A percentile compares a stretch with the other conserved stretches of the same genome.
Evolutionary conservation across 2,888 invertebrate species (phyloP).

Genomic region (Torymus auratus): DNA sequence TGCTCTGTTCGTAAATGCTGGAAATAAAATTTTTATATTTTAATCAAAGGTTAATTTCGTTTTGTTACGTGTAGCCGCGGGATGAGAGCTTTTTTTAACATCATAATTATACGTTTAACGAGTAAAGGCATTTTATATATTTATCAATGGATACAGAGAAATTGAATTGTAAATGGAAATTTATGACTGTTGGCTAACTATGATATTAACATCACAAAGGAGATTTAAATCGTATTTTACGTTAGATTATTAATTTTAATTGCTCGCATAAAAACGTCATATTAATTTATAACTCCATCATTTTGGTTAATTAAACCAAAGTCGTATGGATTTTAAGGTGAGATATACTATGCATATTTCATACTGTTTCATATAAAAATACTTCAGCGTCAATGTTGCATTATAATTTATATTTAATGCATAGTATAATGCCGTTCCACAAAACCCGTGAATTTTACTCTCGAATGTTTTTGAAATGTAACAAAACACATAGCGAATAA

Average conservation of each 20-base stretch:
- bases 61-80: no score
- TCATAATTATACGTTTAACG: neutral
- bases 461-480: no score
- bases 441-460: no score
- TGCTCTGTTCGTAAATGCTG: no score
- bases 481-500: no score
- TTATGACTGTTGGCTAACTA: neutral
- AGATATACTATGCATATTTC: neutral
- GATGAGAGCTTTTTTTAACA: no score
- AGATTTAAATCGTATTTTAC: neutral
- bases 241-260: neutral
- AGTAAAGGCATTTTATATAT: neutral
- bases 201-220: neutral
- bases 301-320: constrained; percentile 3
- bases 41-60: no score
- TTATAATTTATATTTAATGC: no score
- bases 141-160: neutral
- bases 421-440: no score
- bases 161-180: neutral
- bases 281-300: constrained; percentile 2
- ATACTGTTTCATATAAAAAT: neutral
- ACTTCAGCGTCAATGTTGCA: no score
- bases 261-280: neutral
- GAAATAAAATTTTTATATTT: no score
- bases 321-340: neutral